A percentile compares a stretch with the other conserved stretches of the same genome.
Evolutionary conservation across 2,888 invertebrate genomes (phyloP).

Genomic region (Branchinecta sandiegonensis): DNA sequence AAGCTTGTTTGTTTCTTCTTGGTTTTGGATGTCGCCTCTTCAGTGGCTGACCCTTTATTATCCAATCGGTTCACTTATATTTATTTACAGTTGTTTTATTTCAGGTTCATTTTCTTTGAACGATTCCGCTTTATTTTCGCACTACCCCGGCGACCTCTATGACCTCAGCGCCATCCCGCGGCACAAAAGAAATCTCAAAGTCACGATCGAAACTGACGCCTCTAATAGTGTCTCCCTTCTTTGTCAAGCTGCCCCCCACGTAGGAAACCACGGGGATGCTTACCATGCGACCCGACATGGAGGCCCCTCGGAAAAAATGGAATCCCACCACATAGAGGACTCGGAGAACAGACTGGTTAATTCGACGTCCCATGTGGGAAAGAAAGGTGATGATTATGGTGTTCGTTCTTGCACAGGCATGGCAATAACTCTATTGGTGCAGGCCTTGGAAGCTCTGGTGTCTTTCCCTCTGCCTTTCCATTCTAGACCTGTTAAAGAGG

Average conservation of each 20-base stretch:
- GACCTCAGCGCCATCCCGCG: not conserved
- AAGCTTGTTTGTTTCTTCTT: not conserved
- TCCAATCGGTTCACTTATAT: not conserved
- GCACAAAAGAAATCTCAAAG: not conserved
- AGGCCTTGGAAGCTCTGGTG: too few species aligned
- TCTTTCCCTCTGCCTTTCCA: too few species aligned
- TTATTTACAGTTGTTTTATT: not conserved
- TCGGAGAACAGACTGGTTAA: not conserved
- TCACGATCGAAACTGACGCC: slow-evolving; percentile 11
- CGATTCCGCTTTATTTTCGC: not conserved
- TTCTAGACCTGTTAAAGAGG: too few species aligned
- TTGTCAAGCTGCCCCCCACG: slow-evolving; percentile 1
- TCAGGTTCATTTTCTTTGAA: not conserved
- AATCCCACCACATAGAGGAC: slow-evolving; percentile 13
- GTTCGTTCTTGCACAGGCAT: too few species aligned
- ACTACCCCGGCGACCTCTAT: not conserved
- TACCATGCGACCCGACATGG: not conserved
- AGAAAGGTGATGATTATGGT: slow-evolving; percentile 5
- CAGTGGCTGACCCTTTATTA: too few species aligned
- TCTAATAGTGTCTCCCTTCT: slow-evolving; percentile 16
- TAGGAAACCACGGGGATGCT: slow-evolving; percentile 13
- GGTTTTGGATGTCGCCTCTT: not conserved
- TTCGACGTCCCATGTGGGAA: not conserved
- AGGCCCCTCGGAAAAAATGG: not conserved
- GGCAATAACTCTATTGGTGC: too few species aligned